A percentile compares a stretch with the other conserved stretches of the same genome.
Evolutionary conservation across 2,113 vertebrate species (phyloP).

Genomic region (Oreochromis spilurus): DNA sequence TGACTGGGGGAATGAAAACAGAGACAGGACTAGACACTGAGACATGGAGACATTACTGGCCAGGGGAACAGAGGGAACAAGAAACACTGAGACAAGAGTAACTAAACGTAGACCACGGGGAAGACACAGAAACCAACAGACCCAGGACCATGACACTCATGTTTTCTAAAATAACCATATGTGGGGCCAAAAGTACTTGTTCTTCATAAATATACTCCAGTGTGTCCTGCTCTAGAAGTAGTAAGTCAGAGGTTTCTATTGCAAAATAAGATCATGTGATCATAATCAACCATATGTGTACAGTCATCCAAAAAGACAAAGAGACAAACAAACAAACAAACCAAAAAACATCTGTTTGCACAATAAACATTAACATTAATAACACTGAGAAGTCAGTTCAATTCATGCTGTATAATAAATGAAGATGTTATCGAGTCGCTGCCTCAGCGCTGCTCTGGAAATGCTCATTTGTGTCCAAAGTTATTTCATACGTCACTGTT

Average conservation of each 20-base stretch:
- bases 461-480: conserved; percentile 13
- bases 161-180: not conserved
- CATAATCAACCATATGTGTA: not conserved
- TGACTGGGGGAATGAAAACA: not conserved
- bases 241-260: not conserved
- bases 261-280: not conserved
- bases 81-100: not conserved
- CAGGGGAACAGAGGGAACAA: not conserved
- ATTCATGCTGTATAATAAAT: not conserved
- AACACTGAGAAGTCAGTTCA: not conserved
- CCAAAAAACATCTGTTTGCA: not conserved
- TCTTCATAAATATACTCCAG: not conserved
- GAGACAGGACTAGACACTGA: not conserved
- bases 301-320: not conserved
- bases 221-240: not conserved
- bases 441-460: not conserved
- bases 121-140: not conserved
- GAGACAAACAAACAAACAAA: not conserved
- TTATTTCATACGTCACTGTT: conserved; percentile 25
- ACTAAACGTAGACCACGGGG: not conserved
- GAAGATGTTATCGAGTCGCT: not conserved
- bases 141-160: not conserved
- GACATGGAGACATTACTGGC: not conserved
- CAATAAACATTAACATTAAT: not conserved
- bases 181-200: not conserved